These are phyloP conservation scores for Lucinisca nassula DNA, from an alignment of 2,888 invertebrate species.

Conservation along the genomic window DNA sequence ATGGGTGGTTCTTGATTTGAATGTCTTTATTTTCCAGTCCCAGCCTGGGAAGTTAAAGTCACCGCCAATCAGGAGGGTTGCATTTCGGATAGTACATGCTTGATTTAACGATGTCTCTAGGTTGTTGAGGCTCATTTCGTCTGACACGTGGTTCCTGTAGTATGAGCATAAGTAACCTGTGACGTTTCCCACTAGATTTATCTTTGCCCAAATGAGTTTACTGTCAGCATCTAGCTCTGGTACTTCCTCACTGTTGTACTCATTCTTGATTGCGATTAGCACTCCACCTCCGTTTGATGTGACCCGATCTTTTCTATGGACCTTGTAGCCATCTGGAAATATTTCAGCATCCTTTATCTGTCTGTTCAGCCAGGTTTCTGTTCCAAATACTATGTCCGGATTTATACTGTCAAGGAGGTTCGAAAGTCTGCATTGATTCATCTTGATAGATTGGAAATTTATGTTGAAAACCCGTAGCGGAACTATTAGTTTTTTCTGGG, in stretches of 20 bases:
- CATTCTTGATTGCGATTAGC: no score
- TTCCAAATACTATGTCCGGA: no score
- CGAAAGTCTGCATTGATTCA: no score
- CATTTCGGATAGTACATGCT: background rate
- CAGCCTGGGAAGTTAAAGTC: conserved; percentile 48
- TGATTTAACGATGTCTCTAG: background rate
- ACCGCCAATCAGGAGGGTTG: conserved; percentile 19
- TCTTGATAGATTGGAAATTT: no score
- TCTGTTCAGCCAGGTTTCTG: no score
- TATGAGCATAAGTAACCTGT: conserved; percentile 16
- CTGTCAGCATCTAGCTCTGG: no score
- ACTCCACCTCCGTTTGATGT: no score
- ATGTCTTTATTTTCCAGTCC: conserved; percentile 34
- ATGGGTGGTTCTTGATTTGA: conserved; percentile 18
- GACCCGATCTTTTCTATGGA: no score
- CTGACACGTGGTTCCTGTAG: background rate
- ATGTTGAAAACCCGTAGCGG: background rate
- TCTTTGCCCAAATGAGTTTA: background rate
- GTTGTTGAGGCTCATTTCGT: conserved; percentile 7
- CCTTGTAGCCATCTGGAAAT: no score
- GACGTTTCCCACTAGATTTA: background rate
- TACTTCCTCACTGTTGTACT: no score
- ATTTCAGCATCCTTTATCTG: no score
- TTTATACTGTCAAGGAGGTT: no score
- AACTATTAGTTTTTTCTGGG: background rate